Base-by-base conservation (phyloP, 1,140 invertebrate genomes). In the Akabosia matsudoensis region DNA sequence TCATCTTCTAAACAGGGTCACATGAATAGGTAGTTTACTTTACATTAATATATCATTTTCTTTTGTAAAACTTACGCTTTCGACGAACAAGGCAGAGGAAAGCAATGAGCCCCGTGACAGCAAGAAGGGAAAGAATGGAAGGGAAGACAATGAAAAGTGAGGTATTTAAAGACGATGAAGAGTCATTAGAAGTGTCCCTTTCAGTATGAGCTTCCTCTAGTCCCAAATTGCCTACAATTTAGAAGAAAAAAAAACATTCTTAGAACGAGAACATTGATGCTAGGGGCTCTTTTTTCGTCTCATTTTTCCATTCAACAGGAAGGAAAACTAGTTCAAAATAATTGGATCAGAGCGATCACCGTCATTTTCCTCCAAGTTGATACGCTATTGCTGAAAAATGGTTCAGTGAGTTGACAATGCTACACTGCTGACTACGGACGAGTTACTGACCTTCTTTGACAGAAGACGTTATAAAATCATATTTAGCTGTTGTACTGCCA, bases 401-500 rank as follows among this genome's bases (percentile, higher is more conserved):
- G 37, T 45, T n/a, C n/a, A n/a, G n/a, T n/a, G n/a, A n/a, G n/a
- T n/a, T n/a, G n/a, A n/a, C n/a, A n/a, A n/a, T n/a, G n/a, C n/a
- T n/a, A n/a, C n/a, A n/a, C n/a, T n/a, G n/a, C n/a, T n/a, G n/a
- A n/a, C n/a, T n/a, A n/a, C n/a, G n/a, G n/a, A 45, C 37, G 18
- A 7, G 18, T 18, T 28, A 67, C 28, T 67, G 10, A 67, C 61
- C 61, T 67, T 67, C 61, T 67, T 67, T 67, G 1, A 67, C n/a
- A 22, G 61, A 2, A n/a, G 28, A 31, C 26, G 93, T 94, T 33
- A 92, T 91, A 84, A 94, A 92, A 85, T 94, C 92, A 83, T 97
- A 96, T n/a, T 93, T 86, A 0, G 92, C 92, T 52, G 92, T 90
- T 0, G 93, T 93, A 64, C 92, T 92, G 0, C 96, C 96, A 0